These are phyloP conservation scores for Kryptolebias marmoratus DNA, from an alignment of 2,113 vertebrate genomes.

Conservation along the genomic window DNA sequence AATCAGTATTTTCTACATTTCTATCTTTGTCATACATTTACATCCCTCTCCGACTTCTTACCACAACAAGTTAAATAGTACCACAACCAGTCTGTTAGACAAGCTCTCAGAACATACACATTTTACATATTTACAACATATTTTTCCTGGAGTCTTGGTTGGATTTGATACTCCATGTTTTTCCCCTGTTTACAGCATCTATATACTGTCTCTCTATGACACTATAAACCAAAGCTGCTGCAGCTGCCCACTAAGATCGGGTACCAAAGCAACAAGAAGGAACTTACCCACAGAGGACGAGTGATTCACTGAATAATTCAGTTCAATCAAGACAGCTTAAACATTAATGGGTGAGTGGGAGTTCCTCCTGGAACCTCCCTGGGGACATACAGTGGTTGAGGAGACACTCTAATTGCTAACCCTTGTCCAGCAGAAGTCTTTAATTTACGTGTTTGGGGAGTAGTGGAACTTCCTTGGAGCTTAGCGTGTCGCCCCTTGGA, in stretches of 20 bases:
- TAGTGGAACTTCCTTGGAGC: constrained; percentile 33
- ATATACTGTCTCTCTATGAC: neutral
- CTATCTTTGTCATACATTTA: too few species aligned
- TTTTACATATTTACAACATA: too few species aligned
- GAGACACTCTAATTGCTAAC: constrained; percentile 74
- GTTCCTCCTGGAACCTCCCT: constrained; percentile 64
- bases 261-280: constrained; percentile 43
- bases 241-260: constrained; percentile 12
- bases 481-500: constrained; percentile 45
- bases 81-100: too few species aligned
- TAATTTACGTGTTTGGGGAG: constrained; percentile 67
- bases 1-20: too few species aligned
- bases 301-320: constrained; percentile 74
- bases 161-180: too few species aligned
- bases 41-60: too few species aligned
- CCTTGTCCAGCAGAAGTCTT: constrained; percentile 71
- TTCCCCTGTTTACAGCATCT: too few species aligned
- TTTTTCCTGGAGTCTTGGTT: too few species aligned
- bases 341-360: constrained; percentile 74
- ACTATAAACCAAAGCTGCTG: neutral
- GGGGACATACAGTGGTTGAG: constrained; percentile 59
- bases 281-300: constrained; percentile 42
- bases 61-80: too few species aligned
- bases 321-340: constrained; percentile 68
- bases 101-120: too few species aligned